phyloP scores from a whole-genome alignment of 2,888 invertebrate species.

The Orthosia cruda region DNA sequence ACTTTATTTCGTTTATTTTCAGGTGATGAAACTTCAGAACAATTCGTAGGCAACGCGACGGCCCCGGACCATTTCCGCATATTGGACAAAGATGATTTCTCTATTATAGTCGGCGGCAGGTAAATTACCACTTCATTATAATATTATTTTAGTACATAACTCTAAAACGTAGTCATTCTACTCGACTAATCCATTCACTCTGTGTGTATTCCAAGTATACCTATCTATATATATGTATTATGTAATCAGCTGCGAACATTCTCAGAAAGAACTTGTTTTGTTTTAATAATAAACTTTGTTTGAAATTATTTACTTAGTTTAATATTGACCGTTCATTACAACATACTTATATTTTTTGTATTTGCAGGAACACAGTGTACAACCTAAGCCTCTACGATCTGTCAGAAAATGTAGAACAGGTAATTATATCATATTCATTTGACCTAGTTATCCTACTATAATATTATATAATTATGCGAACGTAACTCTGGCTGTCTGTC shows the following conservation, averaged over 20 bases:
- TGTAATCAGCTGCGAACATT: conserved; percentile 48
- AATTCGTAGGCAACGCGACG: conserved; percentile 95
- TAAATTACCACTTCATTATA: conserved; percentile 82
- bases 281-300: neutral
- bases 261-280: conserved; percentile 36
- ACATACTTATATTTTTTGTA: conserved; percentile 61
- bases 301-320: conserved; percentile 6
- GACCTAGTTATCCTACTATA: neutral
- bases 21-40: conserved; percentile 94
- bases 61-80: conserved; percentile 97
- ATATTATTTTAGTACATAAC: neutral
- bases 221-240: conserved; percentile 19
- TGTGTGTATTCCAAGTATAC: no score
- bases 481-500: neutral
- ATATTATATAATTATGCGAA: neutral
- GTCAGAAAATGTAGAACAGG: conserved; percentile 95
- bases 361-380: conserved; percentile 96
- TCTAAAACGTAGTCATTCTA: conserved; percentile 12
- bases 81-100: conserved; percentile 96
- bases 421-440: conserved; percentile 77
- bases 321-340: conserved; percentile 8
- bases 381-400: conserved; percentile 97
- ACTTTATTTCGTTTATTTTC: conserved; percentile 85
- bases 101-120: conserved; percentile 97
- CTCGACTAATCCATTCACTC: conserved; percentile 28